Evolutionary conservation across 2,113 vertebrate species (phyloP), one percentile per base, ranked within the genome.

Genomic region (Lasiurus borealis): DNA sequence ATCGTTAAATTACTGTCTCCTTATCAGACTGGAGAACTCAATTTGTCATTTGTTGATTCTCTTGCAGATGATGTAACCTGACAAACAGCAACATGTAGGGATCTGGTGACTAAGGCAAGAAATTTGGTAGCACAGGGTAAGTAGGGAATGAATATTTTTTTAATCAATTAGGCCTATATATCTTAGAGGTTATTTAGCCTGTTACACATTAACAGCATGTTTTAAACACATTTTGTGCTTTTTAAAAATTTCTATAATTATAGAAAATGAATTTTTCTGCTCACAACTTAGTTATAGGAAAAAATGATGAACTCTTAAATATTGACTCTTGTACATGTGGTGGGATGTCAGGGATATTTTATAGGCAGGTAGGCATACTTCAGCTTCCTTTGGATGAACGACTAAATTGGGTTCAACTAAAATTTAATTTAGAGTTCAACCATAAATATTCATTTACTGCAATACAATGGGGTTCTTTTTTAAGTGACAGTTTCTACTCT

Each of bases 201-300:
- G 83, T 88, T 96, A 78, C 57, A 78, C 69, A 95, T 96, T 96
- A 95, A 48, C 50, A 95, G 23, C 92, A 90, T 97, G 77, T 96
- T 96, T 96, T 89, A 93, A 93, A 93, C 91, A 97, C 62, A 93
- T 96, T 96, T 91, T 90, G 48, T 90, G 68, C 62, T 93, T 90
- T 90, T 94, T 40, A 66, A 68, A 88, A 93, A 80, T 85, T 92
- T 77, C 78, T 87, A n/a, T 76, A 97, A 95, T 94, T 94, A 83
- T 64, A 90, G 31, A 95, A 97, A 91, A 59, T 82, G 25, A n/a
- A 78, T 52, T 90, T 87, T 90, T 91, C 36, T 93, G 54, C 82
- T 85, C n/a, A 69, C 36, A 59, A 91, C 77, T 96, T 95, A 89
- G 87, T 93, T 97, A 85, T 2, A 76, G 66, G n/a, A 85, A 96